Percentiles rank a stretch among this genome's conserved stretches.
Evolutionary conservation across 2,888 invertebrate species (phyloP).

Genomic region (Acleris holmiana): DNA sequence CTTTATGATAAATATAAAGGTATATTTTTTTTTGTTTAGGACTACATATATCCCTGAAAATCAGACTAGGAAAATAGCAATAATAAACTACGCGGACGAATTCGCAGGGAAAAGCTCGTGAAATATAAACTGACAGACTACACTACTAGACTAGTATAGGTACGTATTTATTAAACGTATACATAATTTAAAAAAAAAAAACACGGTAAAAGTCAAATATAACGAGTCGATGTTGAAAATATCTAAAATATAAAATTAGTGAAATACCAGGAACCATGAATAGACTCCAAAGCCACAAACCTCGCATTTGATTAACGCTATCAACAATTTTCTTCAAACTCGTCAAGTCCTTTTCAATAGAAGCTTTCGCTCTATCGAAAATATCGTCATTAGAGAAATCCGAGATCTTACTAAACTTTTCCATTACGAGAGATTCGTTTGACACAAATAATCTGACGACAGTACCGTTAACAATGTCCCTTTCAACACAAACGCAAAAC

Average conservation of each 20-base stretch:
- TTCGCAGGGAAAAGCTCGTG: too few species aligned
- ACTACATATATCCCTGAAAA: too few species aligned
- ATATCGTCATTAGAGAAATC: constrained; percentile 56
- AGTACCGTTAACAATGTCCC: constrained; percentile 25
- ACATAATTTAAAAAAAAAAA: too few species aligned
- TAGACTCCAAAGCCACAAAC: constrained; percentile 45
- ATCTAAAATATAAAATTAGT: not conserved
- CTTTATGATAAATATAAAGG: too few species aligned
- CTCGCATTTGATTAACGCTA: constrained; percentile 69
- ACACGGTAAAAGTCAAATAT: too few species aligned
- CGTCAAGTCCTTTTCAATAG: constrained; percentile 63
- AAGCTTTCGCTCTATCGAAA: constrained; percentile 52
- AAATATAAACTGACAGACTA: too few species aligned
- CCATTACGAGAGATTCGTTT: constrained; percentile 43
- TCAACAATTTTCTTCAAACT: constrained; percentile 67
- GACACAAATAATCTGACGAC: constrained; percentile 19
- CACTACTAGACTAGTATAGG: too few species aligned
- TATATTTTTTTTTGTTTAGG: too few species aligned
- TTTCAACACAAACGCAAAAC: constrained; percentile 19
- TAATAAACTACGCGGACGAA: too few species aligned
- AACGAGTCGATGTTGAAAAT: not conserved
- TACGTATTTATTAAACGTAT: too few species aligned
- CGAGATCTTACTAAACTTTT: constrained; percentile 42
- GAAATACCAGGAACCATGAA: not conserved
- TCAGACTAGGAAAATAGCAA: too few species aligned